Percentiles rank a stretch among this genome's conserved stretches.
phyloP scores from a whole-genome alignment of 2,797 vertebrate species.

The Spheniscus humboldti region DNA sequence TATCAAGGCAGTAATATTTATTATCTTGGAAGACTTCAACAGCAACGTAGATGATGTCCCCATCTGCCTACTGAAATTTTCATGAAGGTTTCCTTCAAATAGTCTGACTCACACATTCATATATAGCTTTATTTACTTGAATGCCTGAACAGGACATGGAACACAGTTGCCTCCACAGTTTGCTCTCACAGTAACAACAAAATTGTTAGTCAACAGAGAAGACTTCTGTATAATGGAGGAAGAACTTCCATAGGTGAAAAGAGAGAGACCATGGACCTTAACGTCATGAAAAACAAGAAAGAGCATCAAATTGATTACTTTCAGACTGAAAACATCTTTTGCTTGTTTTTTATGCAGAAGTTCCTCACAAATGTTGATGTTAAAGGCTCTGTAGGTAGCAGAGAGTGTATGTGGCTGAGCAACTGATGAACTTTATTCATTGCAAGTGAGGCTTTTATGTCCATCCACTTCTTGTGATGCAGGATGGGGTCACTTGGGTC shows the following conservation, averaged over 20 bases:
- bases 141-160: not conserved
- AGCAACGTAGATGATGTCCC: not conserved
- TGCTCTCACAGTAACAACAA: not conserved
- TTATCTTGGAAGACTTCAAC: not conserved
- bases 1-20: slow-evolving; percentile 12
- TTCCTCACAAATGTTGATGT: not conserved
- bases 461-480: not conserved
- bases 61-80: not conserved
- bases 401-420: not conserved
- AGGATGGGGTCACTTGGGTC: not conserved
- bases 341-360: not conserved
- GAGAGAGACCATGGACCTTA: not conserved
- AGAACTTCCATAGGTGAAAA: not conserved
- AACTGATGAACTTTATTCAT: not conserved
- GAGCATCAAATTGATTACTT: not conserved
- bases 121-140: not conserved
- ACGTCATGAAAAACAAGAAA: not conserved
- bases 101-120: not conserved
- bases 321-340: not conserved
- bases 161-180: not conserved
- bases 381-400: not conserved
- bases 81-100: not conserved
- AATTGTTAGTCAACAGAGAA: not conserved
- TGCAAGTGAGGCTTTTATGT: not conserved
- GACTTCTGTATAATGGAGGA: not conserved